Base-by-base conservation (phyloP, 2,797 vertebrate species). In the Garrulus glandarius region DNA sequence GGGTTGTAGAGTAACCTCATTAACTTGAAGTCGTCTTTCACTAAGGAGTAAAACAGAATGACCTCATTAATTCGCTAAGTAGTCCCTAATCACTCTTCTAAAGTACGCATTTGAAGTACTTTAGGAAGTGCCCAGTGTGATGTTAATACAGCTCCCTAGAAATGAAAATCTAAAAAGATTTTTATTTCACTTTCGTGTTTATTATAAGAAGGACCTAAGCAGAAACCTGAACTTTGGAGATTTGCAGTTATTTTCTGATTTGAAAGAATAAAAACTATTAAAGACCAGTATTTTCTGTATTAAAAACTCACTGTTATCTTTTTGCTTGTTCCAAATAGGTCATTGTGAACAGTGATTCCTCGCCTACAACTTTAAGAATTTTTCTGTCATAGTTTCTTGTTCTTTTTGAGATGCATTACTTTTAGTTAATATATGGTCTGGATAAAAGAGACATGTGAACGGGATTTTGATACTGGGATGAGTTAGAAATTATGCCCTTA, bases 61-160 rank as follows among this genome's bases (percentile, higher is more conserved):
- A 84, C 70, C 76, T 90, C 53, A 49, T 90, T 94, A 95, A 88
- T 80, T 86, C 65, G 65, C 69, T 68, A 94, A 93, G 57, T 65
- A 3, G 19, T 93, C 39, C 32, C 53, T 95, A 92, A 82, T 95
- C 83, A 55, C 57, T 70, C 34, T 74, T 84, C 39, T 46, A 22
- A 75, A 89, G 41, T 43, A 63, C 22, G 39, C 30, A 29, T 21
- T 59, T 18, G 15, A 89, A 82, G 29, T 77, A 36, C 52, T 89
- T 67, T 20, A 70, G 44, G 71, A 93, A 81, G 50, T 72, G 19
- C 37, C 39, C 20, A 20, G 15, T 61, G 18, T 44, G 34, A 41
- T 71, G 18, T 39, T 84, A 76, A 59, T 72, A 30, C 6, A 90
- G 47, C 12, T 67, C n/a, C 34, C 83, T 71, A 64, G 56, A 89